Conservation (phyloP, 2,888 invertebrate species). For the Volucella bombylans region DNA sequence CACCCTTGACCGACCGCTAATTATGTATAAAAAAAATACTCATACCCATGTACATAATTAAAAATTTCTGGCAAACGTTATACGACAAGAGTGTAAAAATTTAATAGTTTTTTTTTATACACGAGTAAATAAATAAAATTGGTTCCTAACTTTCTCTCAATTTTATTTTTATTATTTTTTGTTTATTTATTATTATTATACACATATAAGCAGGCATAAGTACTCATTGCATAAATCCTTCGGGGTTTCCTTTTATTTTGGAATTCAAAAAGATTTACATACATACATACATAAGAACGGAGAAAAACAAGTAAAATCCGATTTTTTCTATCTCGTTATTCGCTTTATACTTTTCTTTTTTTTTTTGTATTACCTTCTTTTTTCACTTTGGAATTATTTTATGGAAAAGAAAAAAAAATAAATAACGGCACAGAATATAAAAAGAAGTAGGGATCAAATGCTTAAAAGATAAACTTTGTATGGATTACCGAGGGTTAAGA, state of each 20-base stretch:
- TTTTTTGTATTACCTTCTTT: slow-evolving; percentile 26
- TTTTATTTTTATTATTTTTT: not conserved
- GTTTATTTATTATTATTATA: not conserved
- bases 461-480: slow-evolving; percentile 67
- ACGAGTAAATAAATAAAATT: not conserved
- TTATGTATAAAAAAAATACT: no score
- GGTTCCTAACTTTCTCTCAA: no score
- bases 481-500: slow-evolving; percentile 62
- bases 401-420: slow-evolving; percentile 23
- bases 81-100: no score
- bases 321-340: slow-evolving; percentile 36
- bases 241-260: slow-evolving; percentile 51
- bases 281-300: slow-evolving; percentile 4
- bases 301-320: slow-evolving; percentile 41
- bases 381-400: slow-evolving; percentile 29
- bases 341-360: not conserved
- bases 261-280: slow-evolving; percentile 11
- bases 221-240: slow-evolving; percentile 17
- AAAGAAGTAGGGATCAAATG: slow-evolving; percentile 62
- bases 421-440: slow-evolving; percentile 17
- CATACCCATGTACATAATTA: no score
- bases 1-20: no score
- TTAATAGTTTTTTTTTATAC: not conserved
- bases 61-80: no score
- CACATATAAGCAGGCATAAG: not conserved